Evolutionary conservation across 2,113 vertebrate genomes (phyloP), one percentile per base, ranked within the genome.

Genomic region (Phyllostomus discolor): DNA sequence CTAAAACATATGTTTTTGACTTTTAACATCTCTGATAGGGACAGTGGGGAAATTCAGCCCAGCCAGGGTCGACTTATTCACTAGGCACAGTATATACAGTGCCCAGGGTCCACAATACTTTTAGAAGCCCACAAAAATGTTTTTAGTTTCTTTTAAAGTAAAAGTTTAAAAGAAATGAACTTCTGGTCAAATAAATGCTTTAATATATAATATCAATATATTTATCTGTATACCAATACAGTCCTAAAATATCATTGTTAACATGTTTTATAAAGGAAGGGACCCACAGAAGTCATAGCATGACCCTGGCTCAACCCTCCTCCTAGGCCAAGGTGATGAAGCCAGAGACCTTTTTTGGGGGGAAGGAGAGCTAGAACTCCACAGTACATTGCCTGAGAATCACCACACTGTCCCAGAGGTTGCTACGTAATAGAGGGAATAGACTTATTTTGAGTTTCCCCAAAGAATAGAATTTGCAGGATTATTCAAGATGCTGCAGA

Each of bases 101-200:
- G 59, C 33, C 33, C 9, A 78, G 10, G 24, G 28, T 1, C 20
- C 64, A 72, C 11, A 75, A 28, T n/a, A 64, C 10, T 88, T 84
- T 92, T 33, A 84, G 26, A 38, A 57, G 20, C 38, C 20, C 46
- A 87, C 2, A 6, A 48, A 70, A 73, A 76, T 76, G 52, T 38
- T 73, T 87, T 76, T 92, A 11, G 76, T 62, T 75, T 59, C 20
- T 92, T 89, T 70, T 38, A 64, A 96, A 91, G 83, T 83, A 62
- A 35, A 81, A 72, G 38, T 79, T 75, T 10, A 41, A 48, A 69
- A 48, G 43, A 43, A 48, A 57, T 46, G 6, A 90, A 86, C 3
- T 81, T 69, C 50, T 59, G 12, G 22, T 38, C 64, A 80, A 52
- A 26, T 38, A 70, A 57, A 69, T n/a, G 15, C 54, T 73, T 33